phyloP scores from a whole-genome alignment of 2,888 invertebrate genomes.

The Polydrusus cervinus region DNA sequence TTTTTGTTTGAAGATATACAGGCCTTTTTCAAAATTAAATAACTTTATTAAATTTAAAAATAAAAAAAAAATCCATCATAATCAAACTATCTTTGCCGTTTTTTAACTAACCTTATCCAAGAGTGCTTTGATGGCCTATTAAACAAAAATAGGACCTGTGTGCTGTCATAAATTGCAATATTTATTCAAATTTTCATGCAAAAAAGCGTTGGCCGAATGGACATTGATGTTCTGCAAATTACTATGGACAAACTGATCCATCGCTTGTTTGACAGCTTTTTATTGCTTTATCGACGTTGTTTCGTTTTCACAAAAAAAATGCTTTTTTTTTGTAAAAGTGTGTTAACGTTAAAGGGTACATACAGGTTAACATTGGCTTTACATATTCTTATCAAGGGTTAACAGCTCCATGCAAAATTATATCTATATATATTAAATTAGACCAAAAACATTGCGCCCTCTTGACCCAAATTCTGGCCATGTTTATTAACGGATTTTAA shows the following conservation, averaged over 20 bases:
- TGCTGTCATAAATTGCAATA: slow-evolving; percentile 35
- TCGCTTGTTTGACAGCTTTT: slow-evolving; percentile 50
- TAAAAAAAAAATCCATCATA: no score
- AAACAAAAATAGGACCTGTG: slow-evolving; percentile 31
- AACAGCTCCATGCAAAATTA: no score
- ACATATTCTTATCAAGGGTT: no score
- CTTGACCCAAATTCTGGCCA: no score
- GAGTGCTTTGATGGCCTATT: slow-evolving; percentile 26
- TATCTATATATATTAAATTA: no score
- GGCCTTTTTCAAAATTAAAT: no score
- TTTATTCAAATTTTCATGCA: slow-evolving; percentile 51
- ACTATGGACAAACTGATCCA: slow-evolving; percentile 49
- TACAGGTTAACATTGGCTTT: no score
- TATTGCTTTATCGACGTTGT: slow-evolving; percentile 44
- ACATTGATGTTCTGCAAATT: slow-evolving; percentile 53
- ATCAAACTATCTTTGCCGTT: no score
- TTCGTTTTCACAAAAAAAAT: slow-evolving; percentile 37
- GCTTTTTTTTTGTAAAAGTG: slow-evolving; percentile 13
- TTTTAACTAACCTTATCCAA: neutral
- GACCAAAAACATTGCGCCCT: no score
- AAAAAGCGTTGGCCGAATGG: slow-evolving; percentile 42
- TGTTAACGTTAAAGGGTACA: neutral
- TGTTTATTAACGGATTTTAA: no score
- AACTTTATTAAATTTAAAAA: no score
- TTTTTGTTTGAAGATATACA: no score